phyloP scores from a whole-genome alignment of 2,797 vertebrate species.

The Lepus oiostolus region DNA sequence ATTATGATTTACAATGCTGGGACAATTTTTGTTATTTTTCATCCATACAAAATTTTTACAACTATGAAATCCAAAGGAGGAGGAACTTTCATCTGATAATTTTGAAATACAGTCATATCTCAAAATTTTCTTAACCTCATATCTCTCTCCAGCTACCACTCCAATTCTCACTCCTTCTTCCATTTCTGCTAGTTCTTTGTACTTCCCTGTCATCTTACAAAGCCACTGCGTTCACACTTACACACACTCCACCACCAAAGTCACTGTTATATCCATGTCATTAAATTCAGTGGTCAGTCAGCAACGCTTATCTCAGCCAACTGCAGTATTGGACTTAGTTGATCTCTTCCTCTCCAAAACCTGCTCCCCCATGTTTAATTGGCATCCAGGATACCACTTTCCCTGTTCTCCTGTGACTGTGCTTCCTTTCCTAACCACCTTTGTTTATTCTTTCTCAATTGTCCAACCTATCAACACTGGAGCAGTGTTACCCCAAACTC shows the following conservation, averaged over 20 bases:
- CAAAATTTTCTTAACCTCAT: not conserved
- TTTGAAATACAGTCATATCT: not conserved
- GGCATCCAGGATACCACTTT: not conserved
- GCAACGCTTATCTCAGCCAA: not conserved
- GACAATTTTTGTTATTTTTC: not conserved
- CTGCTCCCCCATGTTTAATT: not conserved
- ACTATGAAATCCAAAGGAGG: not conserved
- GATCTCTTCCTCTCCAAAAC: not conserved
- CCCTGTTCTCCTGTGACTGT: not conserved
- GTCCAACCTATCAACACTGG: not conserved
- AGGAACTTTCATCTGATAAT: not conserved
- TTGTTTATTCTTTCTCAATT: not conserved
- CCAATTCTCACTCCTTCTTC: not conserved
- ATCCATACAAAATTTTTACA: not conserved
- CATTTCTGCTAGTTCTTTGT: not conserved
- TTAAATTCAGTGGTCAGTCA: not conserved
- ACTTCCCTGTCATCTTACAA: not conserved
- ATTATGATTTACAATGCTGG: not conserved
- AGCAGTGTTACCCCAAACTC: not conserved
- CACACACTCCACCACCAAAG: not conserved
- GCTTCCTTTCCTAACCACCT: not conserved
- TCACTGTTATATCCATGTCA: not conserved
- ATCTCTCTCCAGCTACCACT: not conserved
- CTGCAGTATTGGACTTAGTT: not conserved
- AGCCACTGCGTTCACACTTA: not conserved